phyloP scores from a whole-genome alignment of 2,888 invertebrate genomes.

The Drosophila siamana region DNA sequence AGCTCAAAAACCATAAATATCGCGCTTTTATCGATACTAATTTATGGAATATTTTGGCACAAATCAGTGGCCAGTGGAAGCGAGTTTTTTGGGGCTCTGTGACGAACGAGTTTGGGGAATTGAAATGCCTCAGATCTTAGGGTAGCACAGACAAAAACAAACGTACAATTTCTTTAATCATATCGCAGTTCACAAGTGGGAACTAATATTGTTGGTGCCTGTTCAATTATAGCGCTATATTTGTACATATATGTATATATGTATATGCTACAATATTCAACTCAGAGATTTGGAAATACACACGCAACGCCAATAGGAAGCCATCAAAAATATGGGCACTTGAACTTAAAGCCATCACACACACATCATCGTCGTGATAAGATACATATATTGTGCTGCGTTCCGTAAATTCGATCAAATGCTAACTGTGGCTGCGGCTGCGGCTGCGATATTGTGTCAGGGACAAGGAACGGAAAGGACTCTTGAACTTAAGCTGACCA shows the following conservation, averaged over 20 bases:
- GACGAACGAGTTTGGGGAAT: not conserved
- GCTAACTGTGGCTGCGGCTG: too few relatives aligned
- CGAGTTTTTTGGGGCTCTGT: too few relatives aligned
- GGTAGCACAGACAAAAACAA: constrained; percentile 4
- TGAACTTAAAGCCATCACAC: constrained; percentile 13
- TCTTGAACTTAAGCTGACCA: constrained; percentile 5
- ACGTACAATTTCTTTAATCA: constrained; percentile 45
- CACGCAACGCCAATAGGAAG: constrained; percentile 21
- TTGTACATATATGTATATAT: not conserved
- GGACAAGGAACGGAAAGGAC: constrained; percentile 17
- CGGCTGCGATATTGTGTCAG: constrained; percentile 23
- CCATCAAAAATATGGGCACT: constrained; percentile 36
- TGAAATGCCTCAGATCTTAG: not conserved
- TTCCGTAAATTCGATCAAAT: constrained; percentile 15
- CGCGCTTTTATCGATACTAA: too few relatives aligned
- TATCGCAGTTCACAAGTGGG: constrained; percentile 52
- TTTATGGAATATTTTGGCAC: too few relatives aligned
- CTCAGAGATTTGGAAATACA: constrained; percentile 27
- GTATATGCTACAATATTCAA: constrained; percentile 13
- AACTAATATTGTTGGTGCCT: constrained; percentile 36
- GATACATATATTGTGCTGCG: not conserved
- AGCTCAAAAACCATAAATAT: too few relatives aligned
- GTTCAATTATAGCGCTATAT: constrained; percentile 22
- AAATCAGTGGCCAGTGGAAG: too few relatives aligned
- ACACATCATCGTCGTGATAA: constrained; percentile 38